These are phyloP conservation scores for Neelides folsomi DNA, from an alignment of 2,888 invertebrate genomes.

Conservation along the genomic window DNA sequence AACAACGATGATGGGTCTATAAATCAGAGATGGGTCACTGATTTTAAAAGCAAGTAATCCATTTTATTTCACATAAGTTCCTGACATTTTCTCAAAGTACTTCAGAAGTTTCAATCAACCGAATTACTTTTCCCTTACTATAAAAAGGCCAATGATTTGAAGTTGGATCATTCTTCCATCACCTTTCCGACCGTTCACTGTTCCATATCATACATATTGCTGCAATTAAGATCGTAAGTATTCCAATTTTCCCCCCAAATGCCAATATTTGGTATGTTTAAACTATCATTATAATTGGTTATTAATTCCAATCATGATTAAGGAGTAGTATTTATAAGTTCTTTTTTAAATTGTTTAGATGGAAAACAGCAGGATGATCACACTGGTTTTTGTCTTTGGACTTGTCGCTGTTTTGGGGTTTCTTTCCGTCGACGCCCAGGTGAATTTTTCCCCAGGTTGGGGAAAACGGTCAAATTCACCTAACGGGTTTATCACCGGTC, in stretches of 20 bases:
- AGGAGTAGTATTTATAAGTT: too few relatives aligned
- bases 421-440: slow-evolving; percentile 37
- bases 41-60: slow-evolving; percentile 25
- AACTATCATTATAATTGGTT: too few relatives aligned
- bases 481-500: slow-evolving; percentile 4
- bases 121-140: slow-evolving; percentile 16
- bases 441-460: slow-evolving; percentile 49
- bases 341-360: too few relatives aligned
- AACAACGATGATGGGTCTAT: slow-evolving; percentile 14
- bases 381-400: slow-evolving; percentile 14
- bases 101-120: slow-evolving; percentile 11
- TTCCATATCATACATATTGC: background rate
- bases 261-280: too few relatives aligned
- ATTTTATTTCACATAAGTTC: slow-evolving; percentile 12
- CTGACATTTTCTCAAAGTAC: slow-evolving; percentile 16
- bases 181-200: background rate
- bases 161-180: background rate
- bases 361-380: background rate
- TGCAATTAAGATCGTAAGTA: background rate
- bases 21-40: slow-evolving; percentile 26
- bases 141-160: slow-evolving; percentile 10
- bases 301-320: too few relatives aligned
- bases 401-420: slow-evolving; percentile 10
- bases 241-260: background rate
- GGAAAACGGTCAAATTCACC: slow-evolving; percentile 37